Evolutionary conservation across 2,113 vertebrate species (phyloP).

Genomic region (Callospermophilus lateralis): DNA sequence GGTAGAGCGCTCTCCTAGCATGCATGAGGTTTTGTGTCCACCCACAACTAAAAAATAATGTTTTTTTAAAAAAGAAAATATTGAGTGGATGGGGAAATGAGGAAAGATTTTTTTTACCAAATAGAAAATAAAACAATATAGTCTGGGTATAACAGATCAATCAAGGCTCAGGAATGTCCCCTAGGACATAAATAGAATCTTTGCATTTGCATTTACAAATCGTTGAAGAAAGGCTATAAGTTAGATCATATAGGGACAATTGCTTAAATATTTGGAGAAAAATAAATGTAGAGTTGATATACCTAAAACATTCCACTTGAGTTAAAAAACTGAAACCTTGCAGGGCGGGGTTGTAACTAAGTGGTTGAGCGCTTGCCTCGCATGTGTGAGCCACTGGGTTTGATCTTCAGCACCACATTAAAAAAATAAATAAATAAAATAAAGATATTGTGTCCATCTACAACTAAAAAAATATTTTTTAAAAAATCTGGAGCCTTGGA

Average conservation of each 20-base stretch:
- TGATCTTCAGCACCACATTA: no score
- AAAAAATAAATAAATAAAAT: no score
- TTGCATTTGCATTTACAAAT: slow-evolving; percentile 1
- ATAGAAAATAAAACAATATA: slow-evolving; percentile 49
- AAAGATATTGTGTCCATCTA: no score
- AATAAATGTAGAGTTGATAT: neutral
- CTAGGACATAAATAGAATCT: neutral
- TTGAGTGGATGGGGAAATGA: neutral
- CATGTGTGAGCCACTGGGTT: no score
- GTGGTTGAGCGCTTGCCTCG: no score
- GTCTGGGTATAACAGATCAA: neutral
- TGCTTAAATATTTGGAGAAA: slow-evolving; percentile 3
- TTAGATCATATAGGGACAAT: neutral
- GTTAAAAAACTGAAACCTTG: slow-evolving; percentile 2
- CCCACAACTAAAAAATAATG: no score
- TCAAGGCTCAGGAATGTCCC: neutral
- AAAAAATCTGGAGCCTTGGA: neutral
- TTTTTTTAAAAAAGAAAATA: neutral
- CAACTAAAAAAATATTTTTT: neutral
- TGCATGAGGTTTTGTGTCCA: no score
- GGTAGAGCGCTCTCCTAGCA: no score
- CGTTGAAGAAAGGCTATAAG: neutral
- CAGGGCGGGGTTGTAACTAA: no score
- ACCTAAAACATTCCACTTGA: neutral
- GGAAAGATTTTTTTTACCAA: neutral